Percentiles rank a stretch among this genome's conserved stretches.
phyloP scores from a whole-genome alignment of 2,888 invertebrate species.

The Xestia xanthographa region DNA sequence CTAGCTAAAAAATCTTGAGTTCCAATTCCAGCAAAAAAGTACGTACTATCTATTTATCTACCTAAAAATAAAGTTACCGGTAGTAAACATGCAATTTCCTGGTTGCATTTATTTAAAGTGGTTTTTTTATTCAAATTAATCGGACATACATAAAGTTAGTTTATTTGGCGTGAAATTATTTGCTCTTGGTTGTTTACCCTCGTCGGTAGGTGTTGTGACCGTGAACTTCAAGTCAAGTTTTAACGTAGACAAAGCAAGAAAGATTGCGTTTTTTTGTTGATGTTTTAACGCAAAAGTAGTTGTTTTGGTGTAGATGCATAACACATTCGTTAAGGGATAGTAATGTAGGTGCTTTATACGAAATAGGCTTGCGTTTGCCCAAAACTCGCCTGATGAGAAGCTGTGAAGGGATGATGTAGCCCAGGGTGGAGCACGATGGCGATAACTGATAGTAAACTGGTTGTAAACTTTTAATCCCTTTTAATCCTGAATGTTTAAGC shows the following conservation, averaged over 20 bases:
- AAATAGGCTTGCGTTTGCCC: no score
- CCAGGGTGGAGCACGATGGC: no score
- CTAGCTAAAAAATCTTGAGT: background rate
- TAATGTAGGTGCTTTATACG: no score
- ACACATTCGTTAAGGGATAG: no score
- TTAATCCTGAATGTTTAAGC: no score
- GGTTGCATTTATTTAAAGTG: constrained; percentile 56
- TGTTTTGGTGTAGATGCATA: background rate
- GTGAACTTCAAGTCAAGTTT: constrained; percentile 20
- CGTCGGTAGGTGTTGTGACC: constrained; percentile 36
- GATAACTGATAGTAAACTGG: no score
- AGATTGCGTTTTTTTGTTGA: background rate
- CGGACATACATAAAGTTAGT: constrained; percentile 26
- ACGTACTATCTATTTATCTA: constrained; percentile 21
- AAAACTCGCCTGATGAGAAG: no score
- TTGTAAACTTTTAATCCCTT: no score
- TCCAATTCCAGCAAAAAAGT: background rate
- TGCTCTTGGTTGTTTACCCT: constrained; percentile 40
- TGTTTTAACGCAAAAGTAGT: background rate
- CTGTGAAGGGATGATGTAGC: no score
- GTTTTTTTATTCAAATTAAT: constrained; percentile 54
- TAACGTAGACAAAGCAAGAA: background rate
- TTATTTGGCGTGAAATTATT: constrained; percentile 62
- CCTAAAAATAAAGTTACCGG: constrained; percentile 58
- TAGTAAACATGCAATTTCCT: constrained; percentile 64